Conservation (phyloP, 2,888 invertebrate genomes). For the Drosophila pseudotalamancana region DNA sequence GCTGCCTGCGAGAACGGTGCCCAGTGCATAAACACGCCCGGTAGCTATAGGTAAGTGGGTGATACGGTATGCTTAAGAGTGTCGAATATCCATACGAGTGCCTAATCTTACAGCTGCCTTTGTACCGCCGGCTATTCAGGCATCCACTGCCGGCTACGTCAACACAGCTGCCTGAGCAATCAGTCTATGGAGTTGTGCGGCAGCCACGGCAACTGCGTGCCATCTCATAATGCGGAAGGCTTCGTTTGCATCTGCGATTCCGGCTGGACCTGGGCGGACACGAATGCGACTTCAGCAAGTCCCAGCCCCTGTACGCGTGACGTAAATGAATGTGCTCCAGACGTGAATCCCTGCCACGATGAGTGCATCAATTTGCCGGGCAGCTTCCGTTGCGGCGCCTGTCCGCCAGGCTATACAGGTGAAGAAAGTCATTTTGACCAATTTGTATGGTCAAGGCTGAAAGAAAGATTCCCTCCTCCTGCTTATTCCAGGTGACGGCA, state of each 20-base stretch:
- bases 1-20: slow-evolving; percentile 95
- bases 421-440: not conserved
- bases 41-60: slow-evolving; percentile 88
- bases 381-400: slow-evolving; percentile 93
- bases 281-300: slow-evolving; percentile 84
- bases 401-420: slow-evolving; percentile 93
- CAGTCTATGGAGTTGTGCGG: slow-evolving; percentile 92
- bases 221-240: slow-evolving; percentile 87
- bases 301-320: slow-evolving; percentile 91
- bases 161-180: slow-evolving; percentile 89
- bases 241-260: slow-evolving; percentile 92
- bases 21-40: slow-evolving; percentile 91
- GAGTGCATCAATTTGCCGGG: slow-evolving; percentile 96
- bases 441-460: not conserved
- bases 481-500: slow-evolving; percentile 89
- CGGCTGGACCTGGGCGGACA: slow-evolving; percentile 92
- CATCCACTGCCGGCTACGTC: slow-evolving; percentile 90
- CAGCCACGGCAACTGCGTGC: slow-evolving; percentile 94
- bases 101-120: slow-evolving; percentile 86
- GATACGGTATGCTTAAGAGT: not conserved
- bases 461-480: not conserved
- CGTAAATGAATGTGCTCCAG: slow-evolving; percentile 92
- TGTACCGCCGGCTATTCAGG: slow-evolving; percentile 92
- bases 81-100: not conserved
- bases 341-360: slow-evolving; percentile 90